Evolutionary conservation across 2,113 vertebrate species (phyloP).

Genomic region (Varanus komodoensis): DNA sequence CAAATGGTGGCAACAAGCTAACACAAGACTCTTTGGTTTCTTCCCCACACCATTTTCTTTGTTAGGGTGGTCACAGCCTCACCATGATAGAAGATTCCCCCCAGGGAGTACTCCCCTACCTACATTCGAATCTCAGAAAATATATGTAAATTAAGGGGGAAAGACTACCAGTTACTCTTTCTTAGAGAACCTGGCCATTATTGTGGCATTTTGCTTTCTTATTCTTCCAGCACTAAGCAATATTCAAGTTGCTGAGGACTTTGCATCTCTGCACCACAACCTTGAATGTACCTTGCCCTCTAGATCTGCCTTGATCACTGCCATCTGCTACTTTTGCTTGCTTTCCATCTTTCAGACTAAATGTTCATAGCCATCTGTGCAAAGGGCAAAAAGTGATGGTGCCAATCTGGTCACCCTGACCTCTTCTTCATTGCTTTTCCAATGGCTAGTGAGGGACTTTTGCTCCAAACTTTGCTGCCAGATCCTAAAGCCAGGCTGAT

Average conservation of each 20-base stretch:
- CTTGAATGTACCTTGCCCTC: not conserved
- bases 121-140: not conserved
- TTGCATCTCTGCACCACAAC: too few species aligned
- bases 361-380: not conserved
- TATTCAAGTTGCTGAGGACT: too few species aligned
- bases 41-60: not conserved
- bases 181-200: not conserved
- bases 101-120: not conserved
- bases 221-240: too few species aligned
- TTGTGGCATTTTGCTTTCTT: not conserved
- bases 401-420: not conserved
- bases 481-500: not conserved
- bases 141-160: not conserved
- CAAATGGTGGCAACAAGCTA: not conserved
- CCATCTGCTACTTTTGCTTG: not conserved
- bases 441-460: not conserved
- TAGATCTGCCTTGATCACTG: not conserved
- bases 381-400: not conserved
- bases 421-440: not conserved
- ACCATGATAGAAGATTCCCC: not conserved
- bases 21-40: not conserved
- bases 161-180: not conserved
- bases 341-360: not conserved
- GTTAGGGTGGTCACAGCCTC: not conserved
- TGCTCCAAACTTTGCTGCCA: not conserved